These are phyloP conservation scores for Muntiacus muntjak DNA, from an alignment of 2,113 vertebrate genomes.

Conservation along the genomic window DNA sequence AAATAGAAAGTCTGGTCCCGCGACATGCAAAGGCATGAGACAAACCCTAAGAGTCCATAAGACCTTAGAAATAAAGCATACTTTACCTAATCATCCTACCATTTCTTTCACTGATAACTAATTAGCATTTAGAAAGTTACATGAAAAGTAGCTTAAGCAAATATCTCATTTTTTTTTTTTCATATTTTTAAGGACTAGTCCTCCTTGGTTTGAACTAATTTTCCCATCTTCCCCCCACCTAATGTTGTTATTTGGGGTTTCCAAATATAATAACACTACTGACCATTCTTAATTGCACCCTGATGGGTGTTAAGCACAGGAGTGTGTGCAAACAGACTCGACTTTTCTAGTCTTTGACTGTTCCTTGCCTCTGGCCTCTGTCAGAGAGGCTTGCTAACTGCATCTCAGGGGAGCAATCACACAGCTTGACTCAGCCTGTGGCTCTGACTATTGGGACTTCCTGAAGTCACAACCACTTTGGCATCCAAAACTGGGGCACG, in stretches of 20 bases:
- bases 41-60: neutral
- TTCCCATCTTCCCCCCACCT: neutral
- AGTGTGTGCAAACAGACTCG: slow-evolving; percentile 72
- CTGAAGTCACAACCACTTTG: slow-evolving; percentile 82
- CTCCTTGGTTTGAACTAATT: neutral
- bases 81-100: slow-evolving; percentile 29
- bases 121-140: slow-evolving; percentile 47
- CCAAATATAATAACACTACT: slow-evolving; percentile 43
- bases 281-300: slow-evolving; percentile 80
- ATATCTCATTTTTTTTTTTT: neutral
- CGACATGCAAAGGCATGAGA: neutral
- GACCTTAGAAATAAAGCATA: slow-evolving; percentile 46
- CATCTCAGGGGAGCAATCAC: slow-evolving; percentile 80
- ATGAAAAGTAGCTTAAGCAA: neutral
- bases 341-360: slow-evolving; percentile 78
- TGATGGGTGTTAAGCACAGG: slow-evolving; percentile 69
- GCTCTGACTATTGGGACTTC: slow-evolving; percentile 82
- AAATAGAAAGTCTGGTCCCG: neutral
- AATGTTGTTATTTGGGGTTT: slow-evolving; percentile 18
- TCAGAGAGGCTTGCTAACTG: slow-evolving; percentile 84
- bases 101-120: slow-evolving; percentile 47
- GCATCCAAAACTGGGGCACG: slow-evolving; percentile 69
- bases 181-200: neutral
- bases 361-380: slow-evolving; percentile 85
- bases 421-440: slow-evolving; percentile 77